Conservation (phyloP, 2,797 vertebrate species). For the Hydrolagus colliei region DNA sequence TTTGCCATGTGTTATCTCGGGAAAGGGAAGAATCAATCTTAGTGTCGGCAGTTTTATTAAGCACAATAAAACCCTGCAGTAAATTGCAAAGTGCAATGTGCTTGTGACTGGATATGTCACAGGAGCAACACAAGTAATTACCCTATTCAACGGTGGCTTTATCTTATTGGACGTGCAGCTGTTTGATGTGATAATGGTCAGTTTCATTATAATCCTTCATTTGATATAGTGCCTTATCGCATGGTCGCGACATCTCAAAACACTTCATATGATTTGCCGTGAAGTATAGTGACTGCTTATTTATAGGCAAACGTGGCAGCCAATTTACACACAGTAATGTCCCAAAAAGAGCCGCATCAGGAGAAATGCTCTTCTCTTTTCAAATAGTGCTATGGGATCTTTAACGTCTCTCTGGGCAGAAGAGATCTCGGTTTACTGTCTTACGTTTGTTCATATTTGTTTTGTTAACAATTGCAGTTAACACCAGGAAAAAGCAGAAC, state of each 20-base stretch:
- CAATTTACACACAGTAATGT: not conserved
- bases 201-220: not conserved
- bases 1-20: not conserved
- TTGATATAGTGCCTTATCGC: too few relatives aligned
- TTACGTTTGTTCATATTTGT: too few relatives aligned
- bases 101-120: not conserved
- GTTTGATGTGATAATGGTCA: not conserved
- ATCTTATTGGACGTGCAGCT: not conserved
- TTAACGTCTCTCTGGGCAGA: too few relatives aligned
- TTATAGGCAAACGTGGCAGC: not conserved
- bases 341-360: not conserved
- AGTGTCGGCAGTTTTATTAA: not conserved
- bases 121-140: not conserved
- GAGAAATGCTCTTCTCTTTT: too few relatives aligned
- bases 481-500: too few relatives aligned
- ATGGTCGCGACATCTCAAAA: too few relatives aligned
- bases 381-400: too few relatives aligned
- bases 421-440: too few relatives aligned
- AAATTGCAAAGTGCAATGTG: not conserved
- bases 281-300: not conserved
- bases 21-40: conserved; percentile 5
- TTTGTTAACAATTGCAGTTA: too few relatives aligned
- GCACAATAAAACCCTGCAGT: not conserved
- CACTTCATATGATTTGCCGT: not conserved
- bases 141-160: not conserved